A percentile compares a stretch with the other conserved stretches of the same genome.
Conservation (phyloP, 2,113 vertebrate genomes). For the Ictalurus punctatus region DNA sequence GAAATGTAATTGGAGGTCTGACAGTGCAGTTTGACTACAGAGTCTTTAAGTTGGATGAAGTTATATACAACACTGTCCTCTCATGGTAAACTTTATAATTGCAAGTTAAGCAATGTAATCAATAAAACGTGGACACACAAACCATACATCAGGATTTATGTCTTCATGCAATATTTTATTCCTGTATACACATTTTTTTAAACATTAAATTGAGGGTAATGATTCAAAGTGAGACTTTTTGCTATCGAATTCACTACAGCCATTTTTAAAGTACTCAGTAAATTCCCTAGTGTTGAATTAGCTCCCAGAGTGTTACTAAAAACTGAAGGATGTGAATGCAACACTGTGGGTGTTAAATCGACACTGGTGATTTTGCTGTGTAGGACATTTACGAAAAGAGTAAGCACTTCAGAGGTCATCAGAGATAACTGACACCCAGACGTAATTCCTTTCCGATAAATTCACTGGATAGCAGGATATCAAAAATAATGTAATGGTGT, state of each 20-base stretch:
- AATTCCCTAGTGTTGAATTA: no score
- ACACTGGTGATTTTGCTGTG: no score
- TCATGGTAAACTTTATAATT: neutral
- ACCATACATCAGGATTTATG: neutral
- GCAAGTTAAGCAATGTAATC: neutral
- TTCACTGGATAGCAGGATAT: neutral
- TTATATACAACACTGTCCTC: neutral
- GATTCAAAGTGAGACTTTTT: neutral
- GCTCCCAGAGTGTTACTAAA: no score
- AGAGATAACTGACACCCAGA: neutral
- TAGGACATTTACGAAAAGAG: neutral
- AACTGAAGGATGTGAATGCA: no score
- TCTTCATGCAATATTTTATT: neutral
- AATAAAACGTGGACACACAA: neutral
- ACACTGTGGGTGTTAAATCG: no score
- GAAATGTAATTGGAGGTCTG: neutral
- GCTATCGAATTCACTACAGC: neutral
- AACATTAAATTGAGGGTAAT: neutral
- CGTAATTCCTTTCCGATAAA: neutral
- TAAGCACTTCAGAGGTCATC: neutral
- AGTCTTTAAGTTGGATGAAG: neutral
- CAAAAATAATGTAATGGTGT: neutral
- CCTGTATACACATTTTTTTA: neutral
- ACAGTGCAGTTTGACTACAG: neutral
- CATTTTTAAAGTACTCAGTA: neutral